A percentile compares a stretch with the other conserved stretches of the same genome.
phyloP scores from a whole-genome alignment of 2,888 invertebrate genomes.

The Yponomeuta sedellus region DNA sequence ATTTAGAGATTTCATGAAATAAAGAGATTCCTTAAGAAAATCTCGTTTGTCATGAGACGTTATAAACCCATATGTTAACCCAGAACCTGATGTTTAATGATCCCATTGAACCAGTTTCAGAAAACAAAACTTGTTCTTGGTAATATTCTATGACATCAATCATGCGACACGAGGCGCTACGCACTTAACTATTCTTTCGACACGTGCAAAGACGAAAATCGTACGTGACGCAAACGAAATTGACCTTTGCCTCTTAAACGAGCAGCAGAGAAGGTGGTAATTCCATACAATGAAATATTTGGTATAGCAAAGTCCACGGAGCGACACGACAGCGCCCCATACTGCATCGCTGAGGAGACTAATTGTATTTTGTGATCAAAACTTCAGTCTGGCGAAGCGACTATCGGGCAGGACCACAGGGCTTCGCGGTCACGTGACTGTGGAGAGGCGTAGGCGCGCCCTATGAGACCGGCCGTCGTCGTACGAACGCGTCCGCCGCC shows the following conservation, averaged over 20 bases:
- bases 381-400: neutral
- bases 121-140: too few relatives aligned
- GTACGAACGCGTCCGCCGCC: slow-evolving; percentile 65
- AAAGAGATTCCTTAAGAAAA: too few relatives aligned
- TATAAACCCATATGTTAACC: too few relatives aligned
- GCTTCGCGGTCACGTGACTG: neutral
- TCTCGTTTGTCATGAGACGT: too few relatives aligned
- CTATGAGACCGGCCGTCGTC: slow-evolving; percentile 53
- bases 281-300: slow-evolving; percentile 11
- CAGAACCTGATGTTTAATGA: neutral
- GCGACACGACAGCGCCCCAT: neutral
- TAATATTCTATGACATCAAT: too few relatives aligned
- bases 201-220: neutral
- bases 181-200: neutral
- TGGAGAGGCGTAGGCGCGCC: neutral
- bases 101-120: neutral
- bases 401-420: neutral
- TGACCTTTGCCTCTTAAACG: neutral
- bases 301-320: slow-evolving; percentile 5
- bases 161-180: neutral
- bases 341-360: neutral
- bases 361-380: neutral
- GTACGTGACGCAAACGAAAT: neutral
- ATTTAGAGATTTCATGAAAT: neutral
- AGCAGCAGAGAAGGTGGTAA: neutral